Evolutionary conservation across 2,888 invertebrate genomes (phyloP).

Genomic region (Thecocarcelia acutangulata): DNA sequence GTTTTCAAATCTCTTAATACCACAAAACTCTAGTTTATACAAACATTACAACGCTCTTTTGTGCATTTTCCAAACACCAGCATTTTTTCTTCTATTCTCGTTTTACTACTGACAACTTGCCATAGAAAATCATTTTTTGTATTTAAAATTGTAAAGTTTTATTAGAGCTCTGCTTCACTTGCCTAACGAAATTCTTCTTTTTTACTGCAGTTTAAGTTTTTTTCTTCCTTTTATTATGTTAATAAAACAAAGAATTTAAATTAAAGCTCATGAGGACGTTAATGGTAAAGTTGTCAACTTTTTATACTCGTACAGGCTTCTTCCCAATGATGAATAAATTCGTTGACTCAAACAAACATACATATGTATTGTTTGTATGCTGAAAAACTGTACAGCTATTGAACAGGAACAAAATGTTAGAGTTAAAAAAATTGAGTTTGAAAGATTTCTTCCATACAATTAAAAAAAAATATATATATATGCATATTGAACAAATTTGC

Average conservation of each 20-base stretch:
- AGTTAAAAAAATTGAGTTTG: too few species aligned
- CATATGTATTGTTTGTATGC: too few species aligned
- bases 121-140: too few species aligned
- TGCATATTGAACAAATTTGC: too few species aligned
- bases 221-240: conserved; percentile 11
- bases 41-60: background rate
- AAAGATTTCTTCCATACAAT: too few species aligned
- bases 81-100: background rate
- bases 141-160: background rate
- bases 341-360: too few species aligned
- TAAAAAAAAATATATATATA: too few species aligned
- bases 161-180: background rate
- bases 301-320: background rate
- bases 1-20: background rate
- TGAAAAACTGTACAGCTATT: too few species aligned
- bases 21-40: background rate
- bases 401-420: too few species aligned
- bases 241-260: conserved; percentile 46
- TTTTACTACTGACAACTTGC: too few species aligned
- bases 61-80: background rate
- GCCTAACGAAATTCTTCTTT: background rate
- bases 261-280: conserved; percentile 42
- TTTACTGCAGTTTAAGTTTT: conserved; percentile 11
- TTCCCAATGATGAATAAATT: too few species aligned
- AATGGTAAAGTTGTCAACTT: too few species aligned